These are phyloP conservation scores for Xiphophorus birchmanni DNA, from an alignment of 2,797 vertebrate genomes.

Conservation along the genomic window DNA sequence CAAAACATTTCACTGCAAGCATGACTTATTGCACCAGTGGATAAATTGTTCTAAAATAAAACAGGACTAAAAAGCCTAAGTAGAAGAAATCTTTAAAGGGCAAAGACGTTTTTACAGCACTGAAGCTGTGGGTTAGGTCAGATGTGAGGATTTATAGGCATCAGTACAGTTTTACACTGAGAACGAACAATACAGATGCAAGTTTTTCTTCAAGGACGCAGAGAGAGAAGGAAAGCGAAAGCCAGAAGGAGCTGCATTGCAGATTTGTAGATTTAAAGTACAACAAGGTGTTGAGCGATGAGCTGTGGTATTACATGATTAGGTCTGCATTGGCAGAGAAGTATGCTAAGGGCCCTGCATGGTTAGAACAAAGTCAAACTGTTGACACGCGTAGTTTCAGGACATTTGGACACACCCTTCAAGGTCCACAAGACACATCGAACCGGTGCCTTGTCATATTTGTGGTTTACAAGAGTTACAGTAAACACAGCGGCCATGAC, in stretches of 20 bases:
- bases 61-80: too few relatives aligned
- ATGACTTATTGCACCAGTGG: too few relatives aligned
- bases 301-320: background rate
- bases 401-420: too few relatives aligned
- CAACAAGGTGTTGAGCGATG: background rate
- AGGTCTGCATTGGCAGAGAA: background rate
- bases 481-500: too few relatives aligned
- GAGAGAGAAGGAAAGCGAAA: background rate
- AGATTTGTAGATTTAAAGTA: background rate
- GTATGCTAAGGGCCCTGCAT: background rate
- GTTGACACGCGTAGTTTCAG: too few relatives aligned
- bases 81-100: background rate
- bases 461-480: too few relatives aligned
- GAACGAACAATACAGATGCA: background rate
- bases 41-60: too few relatives aligned
- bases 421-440: too few relatives aligned
- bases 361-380: too few relatives aligned
- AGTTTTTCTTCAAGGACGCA: background rate
- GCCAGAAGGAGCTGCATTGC: background rate
- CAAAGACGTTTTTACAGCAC: background rate
- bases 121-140: background rate
- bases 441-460: too few relatives aligned
- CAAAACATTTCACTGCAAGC: too few relatives aligned
- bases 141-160: background rate
- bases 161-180: background rate